phyloP scores from a whole-genome alignment of 2,888 invertebrate genomes.

The Parapristionchus giblindavisi region DNA sequence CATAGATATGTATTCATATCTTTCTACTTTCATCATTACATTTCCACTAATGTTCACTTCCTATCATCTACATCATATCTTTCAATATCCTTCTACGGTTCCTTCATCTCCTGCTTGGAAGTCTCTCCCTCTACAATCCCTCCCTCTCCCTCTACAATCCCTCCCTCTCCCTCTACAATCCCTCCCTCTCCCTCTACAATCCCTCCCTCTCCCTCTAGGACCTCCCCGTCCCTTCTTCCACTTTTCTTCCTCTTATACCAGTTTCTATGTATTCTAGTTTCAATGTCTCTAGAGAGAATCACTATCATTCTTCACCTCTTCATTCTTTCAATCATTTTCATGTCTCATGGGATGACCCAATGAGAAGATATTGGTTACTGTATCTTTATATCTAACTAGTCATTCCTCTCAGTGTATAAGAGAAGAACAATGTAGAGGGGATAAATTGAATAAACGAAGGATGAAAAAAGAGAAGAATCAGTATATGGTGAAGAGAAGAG shows the following conservation, averaged over 20 bases:
- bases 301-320: background rate
- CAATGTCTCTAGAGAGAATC: background rate
- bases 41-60: background rate
- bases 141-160: too few relatives aligned
- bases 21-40: background rate
- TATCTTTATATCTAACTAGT: background rate
- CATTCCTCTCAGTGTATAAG: background rate
- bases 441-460: constrained; percentile 28
- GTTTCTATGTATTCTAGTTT: background rate
- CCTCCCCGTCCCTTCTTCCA: constrained; percentile 12
- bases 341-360: constrained; percentile 14
- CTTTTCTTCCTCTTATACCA: background rate
- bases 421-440: constrained; percentile 30
- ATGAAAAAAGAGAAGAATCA: background rate
- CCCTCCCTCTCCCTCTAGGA: too few relatives aligned
- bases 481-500: background rate
- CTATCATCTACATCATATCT: too few relatives aligned
- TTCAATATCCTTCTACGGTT: too few relatives aligned
- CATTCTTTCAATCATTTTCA: background rate
- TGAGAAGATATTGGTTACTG: constrained; percentile 1
- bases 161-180: too few relatives aligned
- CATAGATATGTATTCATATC: background rate
- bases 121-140: too few relatives aligned
- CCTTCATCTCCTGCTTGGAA: too few relatives aligned
- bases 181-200: background rate